A percentile compares a stretch with the other conserved stretches of the same genome.
Evolutionary conservation across 2,797 vertebrate genomes (phyloP).

Genomic region (Karalla daura): DNA sequence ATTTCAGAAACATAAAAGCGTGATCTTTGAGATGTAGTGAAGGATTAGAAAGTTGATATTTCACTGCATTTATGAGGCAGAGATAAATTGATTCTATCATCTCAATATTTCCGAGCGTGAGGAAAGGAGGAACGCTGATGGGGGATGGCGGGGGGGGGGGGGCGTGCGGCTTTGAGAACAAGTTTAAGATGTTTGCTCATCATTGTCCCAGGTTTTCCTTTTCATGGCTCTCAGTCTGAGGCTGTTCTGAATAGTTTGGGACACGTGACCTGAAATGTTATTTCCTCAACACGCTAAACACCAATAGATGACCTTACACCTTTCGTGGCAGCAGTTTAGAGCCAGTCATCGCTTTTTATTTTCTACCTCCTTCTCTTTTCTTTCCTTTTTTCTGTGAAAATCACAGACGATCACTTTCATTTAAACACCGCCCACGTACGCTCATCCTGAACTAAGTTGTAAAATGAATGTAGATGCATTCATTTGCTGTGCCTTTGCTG

Average conservation of each 20-base stretch:
- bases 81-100: conserved; percentile 50
- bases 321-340: neutral
- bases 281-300: neutral
- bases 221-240: no score
- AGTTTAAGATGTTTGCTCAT: neutral
- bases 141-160: neutral
- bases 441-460: no score
- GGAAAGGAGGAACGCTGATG: neutral
- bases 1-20: conserved; percentile 30
- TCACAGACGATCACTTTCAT: neutral
- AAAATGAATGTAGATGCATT: neutral
- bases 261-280: neutral
- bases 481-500: neutral
- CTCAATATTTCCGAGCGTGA: neutral
- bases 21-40: conserved; percentile 33
- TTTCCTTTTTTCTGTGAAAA: neutral
- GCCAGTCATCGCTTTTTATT: neutral
- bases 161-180: neutral
- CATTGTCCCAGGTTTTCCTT: neutral
- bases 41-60: conserved; percentile 46
- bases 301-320: neutral
- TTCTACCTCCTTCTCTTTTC: no score
- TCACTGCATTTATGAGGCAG: conserved; percentile 45
- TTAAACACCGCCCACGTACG: neutral
- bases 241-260: no score